Conservation (phyloP, 2,113 vertebrate species). For the Candoia aspera region DNA sequence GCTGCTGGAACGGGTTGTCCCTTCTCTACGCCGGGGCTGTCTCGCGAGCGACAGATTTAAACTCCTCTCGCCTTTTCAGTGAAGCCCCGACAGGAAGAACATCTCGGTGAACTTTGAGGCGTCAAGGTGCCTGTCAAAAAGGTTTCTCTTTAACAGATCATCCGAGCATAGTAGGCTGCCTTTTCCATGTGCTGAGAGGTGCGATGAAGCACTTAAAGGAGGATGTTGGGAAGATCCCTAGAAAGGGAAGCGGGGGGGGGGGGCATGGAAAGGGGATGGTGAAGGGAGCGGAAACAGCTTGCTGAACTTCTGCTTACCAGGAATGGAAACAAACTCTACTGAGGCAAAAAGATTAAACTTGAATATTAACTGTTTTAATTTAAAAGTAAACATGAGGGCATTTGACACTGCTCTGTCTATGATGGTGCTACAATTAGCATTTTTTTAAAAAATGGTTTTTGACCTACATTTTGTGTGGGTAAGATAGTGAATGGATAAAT, state of each 20-base stretch:
- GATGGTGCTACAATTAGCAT: not conserved
- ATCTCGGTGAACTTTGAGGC: not conserved
- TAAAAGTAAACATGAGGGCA: not conserved
- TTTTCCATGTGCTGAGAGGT: not conserved
- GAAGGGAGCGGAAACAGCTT: no score
- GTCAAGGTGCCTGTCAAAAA: not conserved
- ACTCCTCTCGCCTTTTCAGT: not conserved
- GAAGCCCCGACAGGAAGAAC: not conserved
- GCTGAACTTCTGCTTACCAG: not conserved
- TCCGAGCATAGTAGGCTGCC: not conserved
- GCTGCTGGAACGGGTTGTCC: not conserved
- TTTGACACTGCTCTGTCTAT: not conserved
- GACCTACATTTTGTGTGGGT: not conserved
- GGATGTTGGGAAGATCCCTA: not conserved
- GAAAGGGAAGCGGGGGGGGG: no score
- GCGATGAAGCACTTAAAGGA: not conserved
- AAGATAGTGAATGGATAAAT: not conserved
- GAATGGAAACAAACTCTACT: not conserved
- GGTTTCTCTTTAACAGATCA: not conserved
- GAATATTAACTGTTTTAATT: not conserved
- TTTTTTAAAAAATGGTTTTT: fast-evolving
- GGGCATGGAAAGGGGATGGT: not conserved
- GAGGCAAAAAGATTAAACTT: not conserved
- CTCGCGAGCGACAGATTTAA: not conserved
- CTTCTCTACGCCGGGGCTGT: not conserved